A percentile compares a stretch with the other conserved stretches of the same genome.
These are phyloP conservation scores for Arion vulgaris DNA, from an alignment of 1,140 invertebrate genomes.

Conservation along the genomic window DNA sequence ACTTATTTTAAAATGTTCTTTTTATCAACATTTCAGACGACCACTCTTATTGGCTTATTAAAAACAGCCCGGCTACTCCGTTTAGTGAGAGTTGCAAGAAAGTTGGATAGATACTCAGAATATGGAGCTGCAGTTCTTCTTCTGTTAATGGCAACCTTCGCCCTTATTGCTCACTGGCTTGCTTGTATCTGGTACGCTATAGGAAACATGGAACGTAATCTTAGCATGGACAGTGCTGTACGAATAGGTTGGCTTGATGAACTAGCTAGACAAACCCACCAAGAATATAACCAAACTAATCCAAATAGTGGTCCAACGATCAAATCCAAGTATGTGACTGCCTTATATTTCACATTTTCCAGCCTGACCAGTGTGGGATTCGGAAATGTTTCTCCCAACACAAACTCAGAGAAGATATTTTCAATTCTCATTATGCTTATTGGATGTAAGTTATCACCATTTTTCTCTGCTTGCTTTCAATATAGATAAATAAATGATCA, in stretches of 20 bases:
- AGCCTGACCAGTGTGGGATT: conserved; percentile 97
- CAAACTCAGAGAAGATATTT: conserved; percentile 87
- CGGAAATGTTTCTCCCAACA: conserved; percentile 97
- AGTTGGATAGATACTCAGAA: conserved; percentile 98
- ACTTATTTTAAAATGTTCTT: not conserved
- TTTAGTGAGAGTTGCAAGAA: conserved; percentile 95
- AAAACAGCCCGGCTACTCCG: conserved; percentile 97
- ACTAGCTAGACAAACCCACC: conserved; percentile 78
- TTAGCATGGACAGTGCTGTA: conserved; percentile 72
- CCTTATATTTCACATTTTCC: conserved; percentile 96
- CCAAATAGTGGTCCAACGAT: conserved; percentile 67
- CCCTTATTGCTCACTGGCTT: conserved; percentile 98
- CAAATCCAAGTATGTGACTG: conserved; percentile 86
- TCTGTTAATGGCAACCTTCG: conserved; percentile 97
- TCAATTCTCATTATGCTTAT: conserved; percentile 76
- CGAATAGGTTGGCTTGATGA: conserved; percentile 95
- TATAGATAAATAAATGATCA: too few relatives aligned
- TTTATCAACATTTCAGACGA: conserved; percentile 82
- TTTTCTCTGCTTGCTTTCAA: too few relatives aligned
- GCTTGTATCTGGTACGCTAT: conserved; percentile 99
- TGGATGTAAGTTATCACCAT: conserved; percentile 68
- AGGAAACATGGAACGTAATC: conserved; percentile 87
- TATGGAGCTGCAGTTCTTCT: conserved; percentile 98
- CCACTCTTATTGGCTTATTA: conserved; percentile 96
- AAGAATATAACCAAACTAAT: conserved; percentile 64